Conservation (phyloP, 2,113 vertebrate genomes). For the Pipa parva region DNA sequence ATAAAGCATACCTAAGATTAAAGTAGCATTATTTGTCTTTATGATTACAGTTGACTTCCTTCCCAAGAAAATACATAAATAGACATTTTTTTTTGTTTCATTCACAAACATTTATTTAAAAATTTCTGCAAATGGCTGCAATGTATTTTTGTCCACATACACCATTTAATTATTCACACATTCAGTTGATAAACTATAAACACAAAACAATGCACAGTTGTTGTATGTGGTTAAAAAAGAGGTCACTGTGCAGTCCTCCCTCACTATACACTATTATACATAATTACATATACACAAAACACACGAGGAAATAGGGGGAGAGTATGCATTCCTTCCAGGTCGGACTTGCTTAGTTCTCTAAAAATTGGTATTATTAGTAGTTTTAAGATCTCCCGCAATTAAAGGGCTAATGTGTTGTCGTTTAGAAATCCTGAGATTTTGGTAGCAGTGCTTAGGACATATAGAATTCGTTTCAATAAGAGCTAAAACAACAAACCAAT, state of each 20-base stretch:
- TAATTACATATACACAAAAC: slow-evolving; percentile 70
- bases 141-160: slow-evolving; percentile 73
- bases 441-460: slow-evolving; percentile 50
- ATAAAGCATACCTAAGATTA: too few species aligned
- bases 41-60: too few species aligned
- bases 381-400: slow-evolving; percentile 51
- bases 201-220: slow-evolving; percentile 63
- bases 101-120: slow-evolving; percentile 91
- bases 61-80: slow-evolving; percentile 53
- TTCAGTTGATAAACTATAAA: slow-evolving; percentile 74
- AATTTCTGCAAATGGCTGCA: slow-evolving; percentile 82
- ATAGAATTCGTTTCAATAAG: slow-evolving; percentile 1
- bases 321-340: background rate
- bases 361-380: background rate
- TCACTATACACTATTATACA: slow-evolving; percentile 71
- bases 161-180: slow-evolving; percentile 78
- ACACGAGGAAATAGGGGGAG: slow-evolving; percentile 43
- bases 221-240: slow-evolving; percentile 55
- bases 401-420: slow-evolving; percentile 60
- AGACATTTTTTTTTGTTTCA: slow-evolving; percentile 55
- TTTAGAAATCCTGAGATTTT: slow-evolving; percentile 71
- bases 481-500: background rate
- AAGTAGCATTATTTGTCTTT: too few species aligned
- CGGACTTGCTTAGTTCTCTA: too few species aligned
- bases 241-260: slow-evolving; percentile 69